Base-by-base conservation (phyloP, 2,113 vertebrate genomes). In the Aldabrachelys gigantea region DNA sequence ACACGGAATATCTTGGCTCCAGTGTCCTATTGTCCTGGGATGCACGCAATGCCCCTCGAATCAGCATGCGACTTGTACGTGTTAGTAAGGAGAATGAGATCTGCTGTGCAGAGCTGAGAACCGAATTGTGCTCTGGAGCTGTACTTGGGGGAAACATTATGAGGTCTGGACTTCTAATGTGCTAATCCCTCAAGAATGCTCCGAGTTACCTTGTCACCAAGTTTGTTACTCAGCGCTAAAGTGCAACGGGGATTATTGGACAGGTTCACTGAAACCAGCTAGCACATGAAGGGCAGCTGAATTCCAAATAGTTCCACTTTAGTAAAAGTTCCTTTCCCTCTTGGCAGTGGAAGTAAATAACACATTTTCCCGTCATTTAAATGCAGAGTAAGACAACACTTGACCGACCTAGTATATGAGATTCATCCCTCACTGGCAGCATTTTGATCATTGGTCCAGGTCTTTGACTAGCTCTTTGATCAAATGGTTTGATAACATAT, bases 71-170 rank as follows among this genome's bases (percentile, higher is more conserved):
- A 72, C n/a, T 90, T 93, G 72, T 59, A 17, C 65, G n/a, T 85
- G 52, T 93, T 93, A 92, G 72, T 56, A 50, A 91, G 85, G 88
- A 93, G 75, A 50, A 65, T 84, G 91, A 93, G 65, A 35, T 47
- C 87, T 41, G 25, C 53, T 87, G 82, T 75, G 62, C 22, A 93
- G 88, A 44, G 2, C 57, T 75, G 90, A 87, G 81, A 35, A 6
- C 87, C 47, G 29, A 44, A 29, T 5, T 56, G 72, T 75, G 17
- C 69, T 57, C 88, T 50, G 49, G 7, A n/a, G n/a, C 31, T 59
- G 44, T 7, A 17, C 35, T 83, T 62, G 41, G 44, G 0, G 0
- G 76, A 88, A 53, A 47, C 65, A 25, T 57, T 29, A 52, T 12
- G 59, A 80, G n/a, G 57, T 50, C 6, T 65, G 49, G 11, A 49